These are phyloP conservation scores for Sicus ferrugineus DNA, from an alignment of 2,888 invertebrate species.

Conservation along the genomic window DNA sequence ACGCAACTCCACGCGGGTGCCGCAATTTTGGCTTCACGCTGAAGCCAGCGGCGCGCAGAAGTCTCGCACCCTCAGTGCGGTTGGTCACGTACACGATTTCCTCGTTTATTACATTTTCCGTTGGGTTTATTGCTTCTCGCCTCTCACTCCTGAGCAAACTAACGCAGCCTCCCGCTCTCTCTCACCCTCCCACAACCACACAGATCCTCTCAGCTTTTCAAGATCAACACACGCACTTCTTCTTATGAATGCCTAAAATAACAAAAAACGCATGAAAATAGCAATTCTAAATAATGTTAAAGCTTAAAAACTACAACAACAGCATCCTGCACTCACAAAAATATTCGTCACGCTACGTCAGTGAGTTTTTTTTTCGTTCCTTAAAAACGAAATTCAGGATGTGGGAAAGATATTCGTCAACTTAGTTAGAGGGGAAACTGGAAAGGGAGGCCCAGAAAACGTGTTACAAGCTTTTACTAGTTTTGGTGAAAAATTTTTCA, in stretches of 20 bases:
- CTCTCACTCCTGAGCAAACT: conserved; percentile 13
- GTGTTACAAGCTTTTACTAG: no score
- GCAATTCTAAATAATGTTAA: conserved; percentile 14
- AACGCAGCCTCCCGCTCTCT: background rate
- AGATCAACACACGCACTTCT: background rate
- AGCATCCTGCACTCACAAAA: no score
- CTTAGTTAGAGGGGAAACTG: no score
- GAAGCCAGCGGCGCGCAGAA: conserved; percentile 28
- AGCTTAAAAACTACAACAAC: background rate
- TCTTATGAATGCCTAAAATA: conserved; percentile 3
- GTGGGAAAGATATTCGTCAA: no score
- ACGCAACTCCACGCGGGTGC: background rate
- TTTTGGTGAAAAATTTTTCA: no score
- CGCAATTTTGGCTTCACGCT: background rate
- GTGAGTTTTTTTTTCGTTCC: no score
- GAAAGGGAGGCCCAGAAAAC: no score
- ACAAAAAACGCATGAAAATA: background rate
- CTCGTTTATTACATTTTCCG: conserved; percentile 63
- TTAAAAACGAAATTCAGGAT: no score
- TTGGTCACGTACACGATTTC: conserved; percentile 63
- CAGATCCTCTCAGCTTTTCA: conserved; percentile 25
- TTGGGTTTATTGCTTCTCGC: conserved; percentile 61
- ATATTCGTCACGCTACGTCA: no score
- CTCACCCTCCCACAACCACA: conserved; percentile 41
- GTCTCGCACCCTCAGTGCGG: conserved; percentile 52